Conservation (phyloP, 2,888 invertebrate species). For the Oligia latruncula region DNA sequence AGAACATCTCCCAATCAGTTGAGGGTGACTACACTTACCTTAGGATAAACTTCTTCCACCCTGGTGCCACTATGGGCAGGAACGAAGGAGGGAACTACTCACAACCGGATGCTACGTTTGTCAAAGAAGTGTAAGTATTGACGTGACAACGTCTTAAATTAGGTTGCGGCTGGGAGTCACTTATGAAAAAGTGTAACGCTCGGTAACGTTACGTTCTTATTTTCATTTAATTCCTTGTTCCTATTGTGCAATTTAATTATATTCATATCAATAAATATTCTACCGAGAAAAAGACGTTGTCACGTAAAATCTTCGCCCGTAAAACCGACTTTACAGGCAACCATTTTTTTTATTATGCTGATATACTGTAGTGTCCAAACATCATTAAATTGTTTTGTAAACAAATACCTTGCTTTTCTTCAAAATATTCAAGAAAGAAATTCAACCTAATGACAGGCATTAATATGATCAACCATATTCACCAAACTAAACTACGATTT, state of each 20-base stretch:
- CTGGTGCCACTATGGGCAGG: slow-evolving; percentile 98
- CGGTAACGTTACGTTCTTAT: too few species aligned
- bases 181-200: too few species aligned
- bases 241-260: too few species aligned
- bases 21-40: slow-evolving; percentile 99
- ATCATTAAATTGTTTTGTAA: background rate
- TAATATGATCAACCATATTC: background rate
- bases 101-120: slow-evolving; percentile 98
- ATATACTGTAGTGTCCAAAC: background rate
- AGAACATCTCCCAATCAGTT: slow-evolving; percentile 99
- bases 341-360: background rate
- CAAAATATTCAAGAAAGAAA: background rate
- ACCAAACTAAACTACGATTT: background rate
- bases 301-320: too few species aligned
- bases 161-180: too few species aligned
- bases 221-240: too few species aligned
- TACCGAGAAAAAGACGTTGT: too few species aligned
- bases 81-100: slow-evolving; percentile 97
- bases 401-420: background rate
- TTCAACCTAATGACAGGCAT: background rate
- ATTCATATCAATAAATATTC: too few species aligned
- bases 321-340: too few species aligned
- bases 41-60: slow-evolving; percentile 99
- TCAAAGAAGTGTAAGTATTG: slow-evolving; percentile 98
- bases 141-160: too few species aligned